Evolutionary conservation across 2,113 vertebrate species (phyloP).

Genomic region (Pleuronectes platessa): DNA sequence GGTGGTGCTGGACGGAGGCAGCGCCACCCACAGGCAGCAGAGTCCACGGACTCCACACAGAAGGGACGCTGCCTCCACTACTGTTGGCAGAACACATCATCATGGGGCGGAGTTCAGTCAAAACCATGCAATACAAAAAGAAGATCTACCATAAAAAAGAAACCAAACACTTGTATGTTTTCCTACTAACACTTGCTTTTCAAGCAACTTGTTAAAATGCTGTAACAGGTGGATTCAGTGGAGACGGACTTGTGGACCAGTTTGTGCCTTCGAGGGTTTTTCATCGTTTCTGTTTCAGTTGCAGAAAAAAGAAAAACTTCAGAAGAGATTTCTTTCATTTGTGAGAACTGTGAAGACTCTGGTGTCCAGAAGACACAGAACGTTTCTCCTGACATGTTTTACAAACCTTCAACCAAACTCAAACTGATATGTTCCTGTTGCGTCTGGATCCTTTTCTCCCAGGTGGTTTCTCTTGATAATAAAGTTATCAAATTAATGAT

Average conservation of each 20-base stretch:
- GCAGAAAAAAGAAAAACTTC: neutral
- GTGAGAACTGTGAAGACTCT: no score
- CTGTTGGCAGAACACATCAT: slow-evolving; percentile 45
- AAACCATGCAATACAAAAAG: slow-evolving; percentile 54
- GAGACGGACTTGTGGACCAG: slow-evolving; percentile 13
- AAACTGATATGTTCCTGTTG: no score
- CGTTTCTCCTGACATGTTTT: no score
- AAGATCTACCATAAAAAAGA: neutral
- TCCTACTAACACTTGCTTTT: slow-evolving; percentile 3
- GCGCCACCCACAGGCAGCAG: slow-evolving; percentile 55
- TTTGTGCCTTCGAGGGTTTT: slow-evolving; percentile 31
- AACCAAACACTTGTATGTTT: slow-evolving; percentile 10
- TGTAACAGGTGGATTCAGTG: slow-evolving; percentile 16
- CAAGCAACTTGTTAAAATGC: neutral
- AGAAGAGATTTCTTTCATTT: no score
- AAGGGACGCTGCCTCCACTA: slow-evolving; percentile 33
- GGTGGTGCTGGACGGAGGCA: slow-evolving; percentile 50
- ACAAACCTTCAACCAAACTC: no score
- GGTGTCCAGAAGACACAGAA: no score
- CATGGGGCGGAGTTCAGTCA: slow-evolving; percentile 13
- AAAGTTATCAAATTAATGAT: no score
- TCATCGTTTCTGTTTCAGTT: neutral
- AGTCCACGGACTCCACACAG: slow-evolving; percentile 19
- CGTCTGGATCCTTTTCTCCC: no score
- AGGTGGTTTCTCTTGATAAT: no score